These are phyloP conservation scores for Harpagoxenus sublaevis DNA, from an alignment of 2,888 invertebrate genomes.

Conservation along the genomic window DNA sequence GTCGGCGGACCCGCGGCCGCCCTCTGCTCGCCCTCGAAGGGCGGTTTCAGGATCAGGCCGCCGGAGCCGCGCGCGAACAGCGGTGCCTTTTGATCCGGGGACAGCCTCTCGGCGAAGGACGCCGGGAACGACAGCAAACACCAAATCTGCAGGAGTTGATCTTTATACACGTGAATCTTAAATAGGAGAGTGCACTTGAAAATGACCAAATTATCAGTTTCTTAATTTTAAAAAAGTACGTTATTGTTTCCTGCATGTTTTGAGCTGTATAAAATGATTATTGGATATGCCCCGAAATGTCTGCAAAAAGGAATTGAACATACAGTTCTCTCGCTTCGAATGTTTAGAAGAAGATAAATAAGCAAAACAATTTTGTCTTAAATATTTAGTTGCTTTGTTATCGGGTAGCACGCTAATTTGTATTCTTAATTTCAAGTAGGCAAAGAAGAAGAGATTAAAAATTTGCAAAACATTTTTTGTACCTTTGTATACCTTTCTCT, in stretches of 20 bases:
- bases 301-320: neutral
- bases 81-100: constrained; percentile 81
- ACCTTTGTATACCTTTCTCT: neutral
- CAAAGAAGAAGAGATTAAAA: neutral
- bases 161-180: neutral
- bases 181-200: neutral
- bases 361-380: neutral
- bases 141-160: constrained; percentile 48
- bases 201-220: neutral
- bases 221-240: neutral
- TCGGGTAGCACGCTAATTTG: neutral
- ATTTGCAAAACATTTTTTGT: neutral
- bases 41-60: constrained; percentile 79
- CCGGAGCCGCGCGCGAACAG: constrained; percentile 81
- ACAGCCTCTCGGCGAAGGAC: constrained; percentile 78
- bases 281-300: neutral
- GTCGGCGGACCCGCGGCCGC: constrained; percentile 48
- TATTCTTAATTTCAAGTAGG: neutral
- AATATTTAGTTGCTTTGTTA: no score
- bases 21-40: constrained; percentile 66
- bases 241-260: neutral
- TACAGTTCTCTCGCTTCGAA: neutral
- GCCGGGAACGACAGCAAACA: constrained; percentile 46
- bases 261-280: neutral
- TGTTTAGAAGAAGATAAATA: neutral